Base-by-base conservation (phyloP, 2,113 vertebrate species). In the Setophaga petechia region DNA sequence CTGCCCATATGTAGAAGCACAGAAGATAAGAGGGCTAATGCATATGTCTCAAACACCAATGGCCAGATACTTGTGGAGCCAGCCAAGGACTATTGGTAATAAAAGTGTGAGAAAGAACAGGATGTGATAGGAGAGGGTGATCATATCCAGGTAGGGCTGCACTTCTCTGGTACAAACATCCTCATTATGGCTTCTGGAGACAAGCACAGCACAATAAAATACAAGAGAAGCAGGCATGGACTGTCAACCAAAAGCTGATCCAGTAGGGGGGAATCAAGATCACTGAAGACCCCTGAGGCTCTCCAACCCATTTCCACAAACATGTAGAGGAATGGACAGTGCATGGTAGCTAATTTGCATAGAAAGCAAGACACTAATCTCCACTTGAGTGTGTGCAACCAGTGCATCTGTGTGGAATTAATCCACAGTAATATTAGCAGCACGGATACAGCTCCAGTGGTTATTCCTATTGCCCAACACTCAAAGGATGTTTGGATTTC, bases 251-350 rank as follows among this genome's bases (percentile, higher is more conserved):
- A 61, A 55, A 52, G 30, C 21, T 30, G 25, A 69, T 6, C n/a
- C 8, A 18, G 10, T 3, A 22, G 13, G 2, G 4, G 6, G 8
- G 25, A 10, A 62, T 31, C 71, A 76, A 62, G 25, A 69, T 31
- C 47, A 62, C 10, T 6, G 33, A 49, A 55, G 41, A 31, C 4
- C 3, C 6, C 8, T 0, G 1, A 69, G 19, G 35, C 2, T 22
- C 21, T 55, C 35, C 25, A 62, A 23, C 35, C 5, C 41, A 44
- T 19, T 81, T 67, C 19, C 52, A 76, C 12, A 63, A 69, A 49
- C 10, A 5, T 69, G 18, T 43, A 55, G 47, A 76, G 19, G 41
- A 90, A 63, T 3, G 15, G 35, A 57, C 22, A 37, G 8, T 31
- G 14, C 11, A 69, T 41, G 24, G 18, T 8, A 62, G 21, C 25